Percentiles rank a stretch among this genome's conserved stretches.
phyloP scores from a whole-genome alignment of 2,797 vertebrate genomes.

The Halcyon badia region DNA sequence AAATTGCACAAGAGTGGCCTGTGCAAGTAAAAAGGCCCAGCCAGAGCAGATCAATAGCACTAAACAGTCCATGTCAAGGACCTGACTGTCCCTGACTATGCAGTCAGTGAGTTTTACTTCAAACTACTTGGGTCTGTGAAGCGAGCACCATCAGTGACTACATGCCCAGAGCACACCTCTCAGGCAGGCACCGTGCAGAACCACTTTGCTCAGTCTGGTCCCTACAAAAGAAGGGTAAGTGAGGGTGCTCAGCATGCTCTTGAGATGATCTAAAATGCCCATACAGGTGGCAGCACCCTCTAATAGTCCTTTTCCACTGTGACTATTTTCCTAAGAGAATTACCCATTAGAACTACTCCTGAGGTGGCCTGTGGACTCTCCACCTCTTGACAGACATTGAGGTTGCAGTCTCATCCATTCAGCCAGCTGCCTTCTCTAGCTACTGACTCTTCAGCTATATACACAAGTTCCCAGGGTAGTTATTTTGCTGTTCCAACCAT shows the following conservation, averaged over 20 bases:
- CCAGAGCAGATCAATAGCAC: neutral
- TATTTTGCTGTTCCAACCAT: neutral
- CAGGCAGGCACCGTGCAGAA: neutral
- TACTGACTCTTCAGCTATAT: neutral
- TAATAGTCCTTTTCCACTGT: neutral
- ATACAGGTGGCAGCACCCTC: neutral
- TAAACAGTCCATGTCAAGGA: neutral
- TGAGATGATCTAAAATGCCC: neutral
- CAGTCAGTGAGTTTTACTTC: neutral
- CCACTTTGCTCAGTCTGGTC: neutral
- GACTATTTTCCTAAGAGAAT: neutral
- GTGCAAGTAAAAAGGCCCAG: neutral
- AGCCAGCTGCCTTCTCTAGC: neutral
- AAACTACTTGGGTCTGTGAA: neutral
- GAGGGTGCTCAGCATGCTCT: neutral
- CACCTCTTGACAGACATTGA: neutral
- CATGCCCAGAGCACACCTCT: neutral
- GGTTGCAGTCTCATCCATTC: neutral
- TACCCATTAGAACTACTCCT: neutral
- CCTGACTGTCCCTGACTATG: neutral
- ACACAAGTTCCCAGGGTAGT: neutral
- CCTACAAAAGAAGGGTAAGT: neutral
- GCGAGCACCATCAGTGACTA: rapidly evolving
- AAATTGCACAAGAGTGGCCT: neutral
- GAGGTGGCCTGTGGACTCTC: neutral